Evolutionary conservation across 2,888 invertebrate genomes (phyloP).

Genomic region (Phalangium opilio): DNA sequence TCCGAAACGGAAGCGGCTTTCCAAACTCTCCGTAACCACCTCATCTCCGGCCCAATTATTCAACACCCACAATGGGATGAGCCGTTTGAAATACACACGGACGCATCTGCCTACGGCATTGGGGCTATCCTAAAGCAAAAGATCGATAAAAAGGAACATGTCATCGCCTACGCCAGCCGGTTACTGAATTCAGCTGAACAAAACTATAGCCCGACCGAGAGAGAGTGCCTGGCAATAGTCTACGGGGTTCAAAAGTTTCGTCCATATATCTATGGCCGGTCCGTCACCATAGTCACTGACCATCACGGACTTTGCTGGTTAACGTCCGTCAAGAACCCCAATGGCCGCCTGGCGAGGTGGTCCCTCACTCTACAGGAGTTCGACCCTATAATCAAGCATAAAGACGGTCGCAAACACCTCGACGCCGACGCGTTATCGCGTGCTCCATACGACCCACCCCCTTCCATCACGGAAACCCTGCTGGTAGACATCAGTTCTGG

Average conservation of each 20-base stretch:
- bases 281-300: slow-evolving; percentile 28
- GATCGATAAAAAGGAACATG: slow-evolving; percentile 10
- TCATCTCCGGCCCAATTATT: too few species aligned
- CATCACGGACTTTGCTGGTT: slow-evolving; percentile 23
- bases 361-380: slow-evolving; percentile 14
- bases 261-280: slow-evolving; percentile 26
- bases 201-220: slow-evolving; percentile 28
- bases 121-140: slow-evolving; percentile 23
- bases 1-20: too few species aligned
- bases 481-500: too few species aligned
- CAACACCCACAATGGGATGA: too few species aligned
- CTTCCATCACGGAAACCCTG: too few species aligned
- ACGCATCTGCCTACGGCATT: slow-evolving; percentile 20
- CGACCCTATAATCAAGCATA: slow-evolving; percentile 12
- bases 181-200: too few species aligned
- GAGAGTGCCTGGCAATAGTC: slow-evolving; percentile 28
- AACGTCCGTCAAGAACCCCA: not conserved
- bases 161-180: slow-evolving; percentile 21
- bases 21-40: too few species aligned
- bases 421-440: slow-evolving; percentile 16
- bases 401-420: slow-evolving; percentile 7
- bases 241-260: slow-evolving; percentile 26
- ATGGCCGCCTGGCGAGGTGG: slow-evolving; percentile 15
- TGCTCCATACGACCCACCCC: too few species aligned
- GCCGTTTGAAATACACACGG: slow-evolving; percentile 21